Evolutionary conservation across 2,888 invertebrate genomes (phyloP), one percentile per base, ranked within the genome.

Genomic region (Lobophora halterata): DNA sequence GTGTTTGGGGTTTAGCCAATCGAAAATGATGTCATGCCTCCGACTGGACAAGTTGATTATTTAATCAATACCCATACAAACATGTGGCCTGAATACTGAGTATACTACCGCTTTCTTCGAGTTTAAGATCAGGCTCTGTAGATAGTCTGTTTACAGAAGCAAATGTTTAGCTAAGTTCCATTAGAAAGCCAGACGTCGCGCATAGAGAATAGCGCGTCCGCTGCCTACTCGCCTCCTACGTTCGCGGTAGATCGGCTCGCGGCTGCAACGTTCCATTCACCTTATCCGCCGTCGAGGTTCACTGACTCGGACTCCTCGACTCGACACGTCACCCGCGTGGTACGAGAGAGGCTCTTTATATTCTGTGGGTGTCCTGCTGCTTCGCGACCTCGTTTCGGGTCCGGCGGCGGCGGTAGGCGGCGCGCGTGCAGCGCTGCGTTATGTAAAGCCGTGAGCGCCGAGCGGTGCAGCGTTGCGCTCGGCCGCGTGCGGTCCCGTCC

Each of bases 241-340:
- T 55, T 55, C 12, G 41, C 41, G 24, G 48, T 63, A 60, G 63
- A 60, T 67, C 65, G 65, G 58, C 71, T 64, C 71, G 71, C 67
- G 80, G 73, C 71, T 79, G 85, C 83, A 81, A 74, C 72, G 80
- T 82, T 82, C 83, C 85, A 82, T 83, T 85, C 85, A 86, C 86
- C 85, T 80, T 79, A 80, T 82, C 79, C 61, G 79, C 55, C 75
- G 71, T 58, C 70, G 74, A 81, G 81, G 86, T 85, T 86, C 86
- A 86, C 66, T 86, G 86, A 85, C 86, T 80, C 71, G 72, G 70
- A 73, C 76, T 79, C 77, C 74, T 76, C 72, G 69, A 75, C 74
- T 75, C 71, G 63, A 60, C 79, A 71, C 82, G 83, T 82, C 82
- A 82, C 69, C 78, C 69, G 76, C 74, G 73, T 74, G 76, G 76